Base-by-base conservation (phyloP, 2,797 vertebrate species). In the Synaphobranchus kaupii region DNA sequence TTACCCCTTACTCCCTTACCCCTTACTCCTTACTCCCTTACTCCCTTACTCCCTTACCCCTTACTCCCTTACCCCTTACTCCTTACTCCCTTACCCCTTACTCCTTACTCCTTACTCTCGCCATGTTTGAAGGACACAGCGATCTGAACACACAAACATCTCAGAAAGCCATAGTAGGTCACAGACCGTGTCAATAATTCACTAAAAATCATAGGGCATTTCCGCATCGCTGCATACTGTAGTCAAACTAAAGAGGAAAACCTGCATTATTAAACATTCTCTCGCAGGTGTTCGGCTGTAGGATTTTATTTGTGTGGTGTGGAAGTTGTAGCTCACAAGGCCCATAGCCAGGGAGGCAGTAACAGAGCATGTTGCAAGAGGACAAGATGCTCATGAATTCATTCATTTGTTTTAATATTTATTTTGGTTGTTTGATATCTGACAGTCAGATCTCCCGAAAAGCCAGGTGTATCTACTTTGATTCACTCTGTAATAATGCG, bases 401-500 rank as follows among this genome's bases (percentile, higher is more conserved):
- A 8, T 73, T 15, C 8, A 34, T 71, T 71, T 31, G 2, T 71
- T 1, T 76, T 44, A 44, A 44, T 44, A 44, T 76, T 76, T 44
- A 76, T 76, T 76, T 76, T 44, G 13, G 31, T 56, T 31, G 25
- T 83, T 85, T 78, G 60, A 60, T 89, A 85, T 91, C 90, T 95
- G 94, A 94, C 92, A 90, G 94, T 93, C 91, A 94, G 20, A 88
- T 95, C 90, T 87, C 91, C 17, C 15, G 91, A 93, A 39, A 93
- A 91, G 85, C 87, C 44, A 71, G 88, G 84, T 90, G 92, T 93
- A 92, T 94, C 84, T 86, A 80, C 91, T 93, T 93, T 95, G 91
- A 95, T 95, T 94, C 93, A 93, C 89, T 93, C 86, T 87, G 50
- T 93, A 94, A 94, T 93, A 94, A 94, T 91, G 89, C 90, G 89